Conservation (phyloP, 2,113 vertebrate genomes). For the Willisornis vidua region DNA sequence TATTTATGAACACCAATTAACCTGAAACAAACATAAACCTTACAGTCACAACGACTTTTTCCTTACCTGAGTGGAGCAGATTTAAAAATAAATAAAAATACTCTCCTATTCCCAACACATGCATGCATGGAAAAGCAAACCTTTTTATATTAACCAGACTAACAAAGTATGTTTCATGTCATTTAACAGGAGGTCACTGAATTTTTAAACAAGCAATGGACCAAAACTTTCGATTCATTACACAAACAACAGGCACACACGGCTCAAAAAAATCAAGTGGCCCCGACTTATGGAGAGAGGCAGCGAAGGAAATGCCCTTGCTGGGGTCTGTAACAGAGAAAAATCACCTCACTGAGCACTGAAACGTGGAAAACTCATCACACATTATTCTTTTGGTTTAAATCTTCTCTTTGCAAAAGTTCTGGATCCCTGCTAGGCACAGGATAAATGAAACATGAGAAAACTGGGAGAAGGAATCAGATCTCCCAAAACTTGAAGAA, state of each 20-base stretch:
- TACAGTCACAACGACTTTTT: background rate
- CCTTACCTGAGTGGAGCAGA: background rate
- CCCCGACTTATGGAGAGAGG: background rate
- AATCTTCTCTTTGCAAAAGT: background rate
- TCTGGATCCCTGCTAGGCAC: background rate
- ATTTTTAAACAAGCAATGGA: conserved; percentile 46
- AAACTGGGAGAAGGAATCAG: background rate
- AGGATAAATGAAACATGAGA: background rate
- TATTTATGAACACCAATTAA: conserved; percentile 59
- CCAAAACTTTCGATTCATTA: conserved; percentile 58
- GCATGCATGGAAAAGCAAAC: conserved; percentile 3
- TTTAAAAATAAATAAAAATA: conserved; percentile 6
- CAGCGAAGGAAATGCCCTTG: background rate
- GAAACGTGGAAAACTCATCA: background rate
- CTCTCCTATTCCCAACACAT: background rate
- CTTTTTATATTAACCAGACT: conserved; percentile 37
- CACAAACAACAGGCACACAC: conserved; percentile 5
- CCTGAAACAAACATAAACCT: conserved; percentile 2
- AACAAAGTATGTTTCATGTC: conserved; percentile 32
- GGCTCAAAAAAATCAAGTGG: background rate
- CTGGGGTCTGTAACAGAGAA: background rate
- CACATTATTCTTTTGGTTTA: background rate
- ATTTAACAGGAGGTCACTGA: conserved; percentile 56
- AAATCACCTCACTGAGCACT: background rate
- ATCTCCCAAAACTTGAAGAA: background rate